Evolutionary conservation across 2,888 invertebrate species (phyloP).

Genomic region (Campoplex capitator): DNA sequence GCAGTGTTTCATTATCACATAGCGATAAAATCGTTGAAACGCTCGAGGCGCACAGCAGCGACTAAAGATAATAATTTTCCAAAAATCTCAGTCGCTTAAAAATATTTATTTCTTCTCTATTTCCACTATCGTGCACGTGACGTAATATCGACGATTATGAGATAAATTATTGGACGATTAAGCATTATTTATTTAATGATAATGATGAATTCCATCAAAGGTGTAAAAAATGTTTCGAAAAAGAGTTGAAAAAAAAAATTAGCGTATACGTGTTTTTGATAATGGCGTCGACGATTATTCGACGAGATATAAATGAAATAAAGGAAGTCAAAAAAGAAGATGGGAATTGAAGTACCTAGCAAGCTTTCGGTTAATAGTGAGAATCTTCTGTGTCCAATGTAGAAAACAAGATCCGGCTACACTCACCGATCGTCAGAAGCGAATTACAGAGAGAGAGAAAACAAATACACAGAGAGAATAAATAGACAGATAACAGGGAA

Average conservation of each 20-base stretch:
- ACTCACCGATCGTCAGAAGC: slow-evolving; percentile 83
- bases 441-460: slow-evolving; percentile 77
- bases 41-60: not conserved
- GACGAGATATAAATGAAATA: slow-evolving; percentile 50
- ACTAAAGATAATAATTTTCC: slow-evolving; percentile 4
- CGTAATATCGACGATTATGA: slow-evolving; percentile 35
- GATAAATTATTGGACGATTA: slow-evolving; percentile 19
- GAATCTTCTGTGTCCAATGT: slow-evolving; percentile 84
- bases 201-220: slow-evolving; percentile 32
- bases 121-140: slow-evolving; percentile 58
- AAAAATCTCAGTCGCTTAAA: slow-evolving; percentile 25
- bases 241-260: slow-evolving; percentile 6
- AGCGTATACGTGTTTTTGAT: slow-evolving; percentile 47
- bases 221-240: slow-evolving; percentile 17
- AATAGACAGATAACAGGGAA: slow-evolving; percentile 73
- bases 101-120: not conserved
- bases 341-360: slow-evolving; percentile 80
- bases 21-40: slow-evolving; percentile 24
- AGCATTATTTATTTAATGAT: slow-evolving; percentile 41
- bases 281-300: slow-evolving; percentile 53
- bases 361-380: slow-evolving; percentile 84
- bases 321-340: slow-evolving; percentile 50
- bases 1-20: slow-evolving; percentile 42
- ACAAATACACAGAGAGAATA: slow-evolving; percentile 79
- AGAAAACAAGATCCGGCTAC: slow-evolving; percentile 84